A percentile compares a stretch with the other conserved stretches of the same genome.
These are phyloP conservation scores for Acromyrmex echinatior DNA, from an alignment of 1,140 invertebrate genomes.

Conservation along the genomic window DNA sequence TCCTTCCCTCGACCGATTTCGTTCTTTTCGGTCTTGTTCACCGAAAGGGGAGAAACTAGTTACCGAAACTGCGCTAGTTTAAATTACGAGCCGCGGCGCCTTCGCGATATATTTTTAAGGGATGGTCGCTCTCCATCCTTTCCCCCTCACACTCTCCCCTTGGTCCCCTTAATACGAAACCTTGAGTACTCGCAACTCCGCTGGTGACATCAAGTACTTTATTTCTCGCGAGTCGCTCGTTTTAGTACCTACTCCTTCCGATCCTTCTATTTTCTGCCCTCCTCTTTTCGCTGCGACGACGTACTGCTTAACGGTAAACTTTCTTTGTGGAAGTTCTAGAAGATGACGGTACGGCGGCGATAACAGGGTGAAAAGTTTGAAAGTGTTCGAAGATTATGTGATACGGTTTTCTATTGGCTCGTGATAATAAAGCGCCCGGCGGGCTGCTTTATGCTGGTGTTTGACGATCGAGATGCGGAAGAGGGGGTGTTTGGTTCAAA, in stretches of 20 bases:
- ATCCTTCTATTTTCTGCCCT: not conserved
- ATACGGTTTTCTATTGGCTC: conserved; percentile 67
- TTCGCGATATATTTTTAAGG: conserved; percentile 85
- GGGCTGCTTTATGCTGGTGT: conserved; percentile 66
- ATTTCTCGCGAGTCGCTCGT: conserved; percentile 69
- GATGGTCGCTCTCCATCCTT: conserved; percentile 26
- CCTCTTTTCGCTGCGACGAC: conserved; percentile 13
- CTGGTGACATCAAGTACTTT: conserved; percentile 66
- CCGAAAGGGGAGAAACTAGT: conserved; percentile 81
- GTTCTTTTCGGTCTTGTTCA: conserved; percentile 62
- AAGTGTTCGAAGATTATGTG: conserved; percentile 64
- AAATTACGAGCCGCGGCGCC: conserved; percentile 84
- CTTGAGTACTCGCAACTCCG: conserved; percentile 61
- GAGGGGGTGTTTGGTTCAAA: conserved; percentile 21
- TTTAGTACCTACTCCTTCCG: conserved; percentile 47
- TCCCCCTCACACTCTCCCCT: not conserved
- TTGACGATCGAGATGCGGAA: conserved; percentile 15
- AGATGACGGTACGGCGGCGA: conserved; percentile 45
- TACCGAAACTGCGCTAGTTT: conserved; percentile 86
- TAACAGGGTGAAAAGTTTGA: conserved; percentile 73
- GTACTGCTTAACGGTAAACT: conserved; percentile 62
- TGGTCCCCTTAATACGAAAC: not conserved
- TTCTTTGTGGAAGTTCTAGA: conserved; percentile 63
- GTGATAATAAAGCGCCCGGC: conserved; percentile 64
- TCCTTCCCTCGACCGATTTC: conserved; percentile 45